Evolutionary conservation across 2,113 vertebrate genomes (phyloP).

Genomic region (Mastomys natalensis): DNA sequence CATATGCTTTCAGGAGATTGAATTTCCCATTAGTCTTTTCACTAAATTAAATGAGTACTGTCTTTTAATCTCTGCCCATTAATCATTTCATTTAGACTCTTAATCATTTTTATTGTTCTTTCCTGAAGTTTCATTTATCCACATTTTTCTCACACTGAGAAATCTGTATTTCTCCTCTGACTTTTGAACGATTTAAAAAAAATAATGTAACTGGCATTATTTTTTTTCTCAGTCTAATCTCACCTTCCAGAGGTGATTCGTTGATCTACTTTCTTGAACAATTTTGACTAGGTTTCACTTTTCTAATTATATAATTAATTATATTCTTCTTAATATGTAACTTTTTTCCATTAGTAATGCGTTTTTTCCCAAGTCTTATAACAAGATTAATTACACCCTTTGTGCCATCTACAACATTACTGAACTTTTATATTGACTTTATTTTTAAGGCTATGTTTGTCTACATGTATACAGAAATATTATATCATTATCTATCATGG

Average conservation of each 20-base stretch:
- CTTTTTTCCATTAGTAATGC: neutral
- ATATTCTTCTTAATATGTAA: neutral
- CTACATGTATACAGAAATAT: neutral
- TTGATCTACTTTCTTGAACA: conserved; percentile 31
- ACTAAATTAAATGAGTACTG: conserved; percentile 69
- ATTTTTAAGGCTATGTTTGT: neutral
- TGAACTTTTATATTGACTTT: neutral
- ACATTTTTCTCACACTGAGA: conserved; percentile 51
- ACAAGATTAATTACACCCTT: neutral
- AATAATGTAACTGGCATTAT: conserved; percentile 4
- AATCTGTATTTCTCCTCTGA: conserved; percentile 55
- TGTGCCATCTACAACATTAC: neutral
- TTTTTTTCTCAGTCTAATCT: conserved; percentile 59
- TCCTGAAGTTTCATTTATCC: conserved; percentile 74
- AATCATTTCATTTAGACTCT: conserved; percentile 72
- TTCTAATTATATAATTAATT: conserved; percentile 64
- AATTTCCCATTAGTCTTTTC: conserved; percentile 77
- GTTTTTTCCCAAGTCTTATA: neutral
- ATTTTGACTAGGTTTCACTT: conserved; percentile 1
- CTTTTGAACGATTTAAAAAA: conserved; percentile 21
- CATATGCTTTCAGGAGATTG: conserved; percentile 62
- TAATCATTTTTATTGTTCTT: conserved; percentile 78
- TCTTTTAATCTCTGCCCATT: conserved; percentile 75
- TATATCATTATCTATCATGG: neutral
- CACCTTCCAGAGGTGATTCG: conserved; percentile 35